Evolutionary conservation across 2,797 vertebrate genomes (phyloP).

Genomic region (Neosalanx taihuensis): DNA sequence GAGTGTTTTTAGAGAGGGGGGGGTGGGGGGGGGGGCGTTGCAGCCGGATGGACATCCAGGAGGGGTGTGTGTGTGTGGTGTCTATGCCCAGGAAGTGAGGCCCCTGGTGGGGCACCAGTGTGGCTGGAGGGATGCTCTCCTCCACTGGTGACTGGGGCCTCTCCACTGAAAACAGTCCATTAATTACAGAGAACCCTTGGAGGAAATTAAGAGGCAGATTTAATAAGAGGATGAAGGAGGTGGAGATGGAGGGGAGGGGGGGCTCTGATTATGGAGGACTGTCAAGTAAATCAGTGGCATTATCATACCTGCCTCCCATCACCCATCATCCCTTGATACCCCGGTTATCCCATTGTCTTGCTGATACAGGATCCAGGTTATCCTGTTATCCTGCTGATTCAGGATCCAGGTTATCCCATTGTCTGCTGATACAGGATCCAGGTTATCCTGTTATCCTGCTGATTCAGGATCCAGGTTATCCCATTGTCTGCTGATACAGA

Average conservation of each 20-base stretch:
- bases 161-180: constrained; percentile 64
- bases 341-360: too few relatives aligned
- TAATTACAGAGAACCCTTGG: constrained; percentile 72
- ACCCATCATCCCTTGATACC: background rate
- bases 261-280: background rate
- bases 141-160: constrained; percentile 43
- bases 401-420: too few relatives aligned
- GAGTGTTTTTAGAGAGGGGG: too few relatives aligned
- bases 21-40: constrained; percentile 30
- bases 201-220: constrained; percentile 70
- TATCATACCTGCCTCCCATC: background rate
- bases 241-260: constrained; percentile 28
- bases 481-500: too few relatives aligned
- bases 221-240: constrained; percentile 58
- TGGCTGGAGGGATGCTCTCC: constrained; percentile 52
- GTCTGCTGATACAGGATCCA: too few relatives aligned
- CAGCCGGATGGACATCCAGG: constrained; percentile 62
- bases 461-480: too few relatives aligned
- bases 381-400: too few relatives aligned
- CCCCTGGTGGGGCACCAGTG: constrained; percentile 31
- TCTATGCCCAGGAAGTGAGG: constrained; percentile 47
- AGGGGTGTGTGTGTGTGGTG: constrained; percentile 58
- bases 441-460: too few relatives aligned
- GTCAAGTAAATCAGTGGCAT: background rate
- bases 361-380: too few relatives aligned